These are phyloP conservation scores for Huso huso DNA, from an alignment of 2,797 vertebrate species.

Conservation along the genomic window DNA sequence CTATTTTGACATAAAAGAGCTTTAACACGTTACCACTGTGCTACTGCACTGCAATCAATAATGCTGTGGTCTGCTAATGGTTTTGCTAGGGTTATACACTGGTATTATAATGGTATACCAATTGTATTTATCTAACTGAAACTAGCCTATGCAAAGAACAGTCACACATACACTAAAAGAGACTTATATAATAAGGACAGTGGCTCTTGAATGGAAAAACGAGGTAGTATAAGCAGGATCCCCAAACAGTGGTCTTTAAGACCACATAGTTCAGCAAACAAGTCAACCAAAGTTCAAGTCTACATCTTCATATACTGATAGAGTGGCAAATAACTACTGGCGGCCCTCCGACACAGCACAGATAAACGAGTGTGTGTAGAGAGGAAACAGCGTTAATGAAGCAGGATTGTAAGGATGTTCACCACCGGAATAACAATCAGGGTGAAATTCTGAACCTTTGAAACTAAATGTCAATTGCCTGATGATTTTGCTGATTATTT, in stretches of 20 bases:
- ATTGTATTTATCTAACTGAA: too few relatives aligned
- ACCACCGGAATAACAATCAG: constrained; percentile 17
- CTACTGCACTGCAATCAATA: too few relatives aligned
- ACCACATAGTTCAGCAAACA: constrained; percentile 5
- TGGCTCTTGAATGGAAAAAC: too few relatives aligned
- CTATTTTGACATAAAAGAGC: too few relatives aligned
- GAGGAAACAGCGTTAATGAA: constrained; percentile 18
- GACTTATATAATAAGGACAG: too few relatives aligned
- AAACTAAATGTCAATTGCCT: constrained; percentile 13
- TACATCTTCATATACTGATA: constrained; percentile 6
- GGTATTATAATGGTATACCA: too few relatives aligned
- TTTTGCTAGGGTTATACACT: too few relatives aligned
- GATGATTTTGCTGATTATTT: constrained; percentile 17
- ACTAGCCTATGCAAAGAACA: too few relatives aligned
- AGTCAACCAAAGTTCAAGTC: constrained; percentile 1
- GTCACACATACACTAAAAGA: too few relatives aligned
- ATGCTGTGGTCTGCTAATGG: too few relatives aligned
- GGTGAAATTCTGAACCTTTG: constrained; percentile 10
- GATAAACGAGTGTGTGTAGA: constrained; percentile 11
- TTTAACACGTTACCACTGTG: too few relatives aligned
- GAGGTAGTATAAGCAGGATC: too few relatives aligned
- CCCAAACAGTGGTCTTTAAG: background rate
- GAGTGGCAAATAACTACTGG: constrained; percentile 14
- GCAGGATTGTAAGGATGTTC: constrained; percentile 10
- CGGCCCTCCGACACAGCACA: background rate